Percentiles rank a stretch among this genome's conserved stretches.
Evolutionary conservation across 2,113 vertebrate genomes (phyloP).

Genomic region (Lethenteron reissneri): DNA sequence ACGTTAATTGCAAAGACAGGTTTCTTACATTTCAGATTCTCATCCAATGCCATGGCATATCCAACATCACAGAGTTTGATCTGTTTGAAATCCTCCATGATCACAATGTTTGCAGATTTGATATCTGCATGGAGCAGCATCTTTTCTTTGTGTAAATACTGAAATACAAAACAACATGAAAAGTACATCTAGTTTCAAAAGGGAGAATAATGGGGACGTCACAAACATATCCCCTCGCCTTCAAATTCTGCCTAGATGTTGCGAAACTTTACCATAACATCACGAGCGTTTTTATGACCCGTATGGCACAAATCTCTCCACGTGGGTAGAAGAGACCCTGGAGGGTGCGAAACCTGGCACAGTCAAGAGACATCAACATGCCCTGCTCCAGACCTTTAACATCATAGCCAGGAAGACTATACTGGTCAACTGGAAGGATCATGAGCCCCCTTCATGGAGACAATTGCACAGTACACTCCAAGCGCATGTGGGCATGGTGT

Average conservation of each 20-base stretch:
- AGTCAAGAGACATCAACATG: too few species aligned
- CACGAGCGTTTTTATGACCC: not conserved
- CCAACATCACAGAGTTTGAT: slow-evolving; percentile 6
- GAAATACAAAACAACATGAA: slow-evolving; percentile 1
- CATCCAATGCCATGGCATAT: not conserved
- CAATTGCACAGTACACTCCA: too few species aligned
- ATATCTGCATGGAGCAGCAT: slow-evolving; percentile 1
- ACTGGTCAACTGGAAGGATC: too few species aligned
- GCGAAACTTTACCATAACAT: not conserved
- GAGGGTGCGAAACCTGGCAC: too few species aligned
- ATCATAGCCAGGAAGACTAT: too few species aligned
- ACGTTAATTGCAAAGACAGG: too few species aligned
- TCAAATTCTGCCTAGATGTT: not conserved
- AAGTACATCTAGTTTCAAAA: not conserved
- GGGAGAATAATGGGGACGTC: not conserved
- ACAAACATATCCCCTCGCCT: not conserved
- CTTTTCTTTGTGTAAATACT: slow-evolving; percentile 1
- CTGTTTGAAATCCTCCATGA: not conserved
- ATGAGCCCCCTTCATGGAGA: too few species aligned
- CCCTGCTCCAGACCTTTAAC: too few species aligned
- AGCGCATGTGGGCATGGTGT: too few species aligned
- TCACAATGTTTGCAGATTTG: not conserved
- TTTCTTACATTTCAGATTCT: not conserved
- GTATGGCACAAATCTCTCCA: not conserved
- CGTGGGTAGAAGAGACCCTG: too few species aligned